Percentiles rank a stretch among this genome's conserved stretches.
Evolutionary conservation across 2,888 invertebrate species (phyloP).

Genomic region (Branchipolynoe longqiensis): DNA sequence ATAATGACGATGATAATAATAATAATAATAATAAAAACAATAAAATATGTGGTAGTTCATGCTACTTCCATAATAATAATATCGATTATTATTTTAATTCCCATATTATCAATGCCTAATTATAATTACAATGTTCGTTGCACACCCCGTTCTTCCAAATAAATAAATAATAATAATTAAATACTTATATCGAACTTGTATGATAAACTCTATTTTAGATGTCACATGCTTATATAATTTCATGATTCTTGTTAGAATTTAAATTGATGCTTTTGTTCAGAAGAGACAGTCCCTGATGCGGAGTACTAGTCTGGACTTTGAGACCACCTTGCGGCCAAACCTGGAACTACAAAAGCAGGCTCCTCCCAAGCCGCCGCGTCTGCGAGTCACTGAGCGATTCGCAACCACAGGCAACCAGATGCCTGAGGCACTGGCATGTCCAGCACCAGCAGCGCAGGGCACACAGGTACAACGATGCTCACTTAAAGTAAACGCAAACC

Average conservation of each 20-base stretch:
- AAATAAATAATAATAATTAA: not conserved
- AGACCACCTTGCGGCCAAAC: not conserved
- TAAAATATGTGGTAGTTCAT: too few relatives aligned
- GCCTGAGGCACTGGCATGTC: not conserved
- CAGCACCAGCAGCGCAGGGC: not conserved
- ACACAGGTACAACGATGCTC: not conserved
- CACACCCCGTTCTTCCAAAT: too few relatives aligned
- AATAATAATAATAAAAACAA: too few relatives aligned
- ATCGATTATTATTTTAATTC: too few relatives aligned
- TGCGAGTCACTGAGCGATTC: conserved; percentile 5
- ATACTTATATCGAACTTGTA: not conserved
- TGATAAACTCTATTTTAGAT: not conserved
- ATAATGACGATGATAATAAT: too few relatives aligned
- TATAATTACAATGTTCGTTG: too few relatives aligned
- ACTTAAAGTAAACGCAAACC: too few relatives aligned
- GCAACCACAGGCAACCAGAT: not conserved
- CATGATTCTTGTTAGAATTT: not conserved
- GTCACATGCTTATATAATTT: not conserved
- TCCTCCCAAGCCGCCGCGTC: too few relatives aligned
- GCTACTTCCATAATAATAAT: too few relatives aligned
- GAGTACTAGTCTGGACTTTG: conserved; percentile 21
- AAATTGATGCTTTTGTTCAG: not conserved
- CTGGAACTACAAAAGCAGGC: too few relatives aligned
- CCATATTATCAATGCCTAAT: too few relatives aligned
- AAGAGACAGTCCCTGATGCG: conserved; percentile 16